Percentiles rank a stretch among this genome's conserved stretches.
Evolutionary conservation across 2,797 vertebrate genomes (phyloP).

Genomic region (Danio aesculapii): DNA sequence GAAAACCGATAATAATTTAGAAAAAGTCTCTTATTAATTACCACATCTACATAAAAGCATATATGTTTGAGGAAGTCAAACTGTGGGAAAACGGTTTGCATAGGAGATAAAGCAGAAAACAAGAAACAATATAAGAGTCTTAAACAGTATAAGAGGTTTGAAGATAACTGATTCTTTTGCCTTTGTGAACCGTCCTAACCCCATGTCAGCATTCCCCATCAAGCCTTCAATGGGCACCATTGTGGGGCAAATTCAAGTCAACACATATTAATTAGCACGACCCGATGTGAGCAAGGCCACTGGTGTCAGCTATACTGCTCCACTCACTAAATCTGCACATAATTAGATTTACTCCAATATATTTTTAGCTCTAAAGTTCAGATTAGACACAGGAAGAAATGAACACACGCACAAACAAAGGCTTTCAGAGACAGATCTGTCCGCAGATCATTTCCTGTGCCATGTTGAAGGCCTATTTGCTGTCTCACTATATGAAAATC

Average conservation of each 20-base stretch:
- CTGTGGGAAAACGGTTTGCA: not conserved
- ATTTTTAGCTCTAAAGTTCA: conserved; percentile 71
- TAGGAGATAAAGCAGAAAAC: conserved; percentile 29
- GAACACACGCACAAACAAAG: conserved; percentile 11
- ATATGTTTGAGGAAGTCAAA: conserved; percentile 2
- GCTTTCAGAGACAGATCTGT: not conserved
- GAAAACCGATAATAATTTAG: not conserved
- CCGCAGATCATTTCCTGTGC: not conserved
- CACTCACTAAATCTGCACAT: conserved; percentile 61
- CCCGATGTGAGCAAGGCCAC: conserved; percentile 46
- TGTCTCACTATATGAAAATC: conserved; percentile 8
- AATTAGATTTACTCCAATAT: conserved; percentile 69
- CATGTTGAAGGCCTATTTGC: not conserved
- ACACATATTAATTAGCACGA: conserved; percentile 72
- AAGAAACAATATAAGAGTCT: conserved; percentile 12
- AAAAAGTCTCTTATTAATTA: not conserved
- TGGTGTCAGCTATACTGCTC: conserved; percentile 61
- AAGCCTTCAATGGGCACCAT: conserved; percentile 63
- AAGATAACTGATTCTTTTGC: conserved; percentile 55
- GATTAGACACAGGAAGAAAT: conserved; percentile 13
- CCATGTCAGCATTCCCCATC: conserved; percentile 59
- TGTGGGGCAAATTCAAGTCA: conserved; percentile 71
- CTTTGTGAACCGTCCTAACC: conserved; percentile 55
- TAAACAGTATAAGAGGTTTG: conserved; percentile 51
- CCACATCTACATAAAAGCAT: not conserved